A percentile compares a stretch with the other conserved stretches of the same genome.
phyloP scores from a whole-genome alignment of 2,888 invertebrate genomes.

The Ganaspis brasiliensis region DNA sequence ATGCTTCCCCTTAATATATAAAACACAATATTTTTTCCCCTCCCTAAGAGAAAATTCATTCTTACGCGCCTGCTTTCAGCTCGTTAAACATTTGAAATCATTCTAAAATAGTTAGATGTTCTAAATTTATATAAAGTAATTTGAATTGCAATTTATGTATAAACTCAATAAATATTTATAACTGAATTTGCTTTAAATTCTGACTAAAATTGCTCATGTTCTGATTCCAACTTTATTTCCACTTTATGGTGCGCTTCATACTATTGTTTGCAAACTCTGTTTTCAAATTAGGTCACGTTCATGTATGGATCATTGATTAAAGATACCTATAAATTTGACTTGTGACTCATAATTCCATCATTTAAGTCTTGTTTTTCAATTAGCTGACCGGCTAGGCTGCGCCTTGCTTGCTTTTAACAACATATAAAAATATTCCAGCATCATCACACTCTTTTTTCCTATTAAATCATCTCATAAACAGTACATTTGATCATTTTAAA shows the following conservation, averaged over 20 bases:
- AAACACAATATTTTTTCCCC: too few species aligned
- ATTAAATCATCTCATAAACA: not conserved
- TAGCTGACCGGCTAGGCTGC: not conserved
- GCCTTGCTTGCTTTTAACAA: not conserved
- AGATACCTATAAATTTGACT: constrained; percentile 28
- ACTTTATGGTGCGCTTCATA: not conserved
- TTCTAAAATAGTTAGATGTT: too few species aligned
- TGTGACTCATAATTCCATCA: not conserved
- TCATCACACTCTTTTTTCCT: not conserved
- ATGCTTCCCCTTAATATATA: too few species aligned
- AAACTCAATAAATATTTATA: too few species aligned
- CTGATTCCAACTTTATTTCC: not conserved
- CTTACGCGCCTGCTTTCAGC: too few species aligned
- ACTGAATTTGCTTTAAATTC: too few species aligned
- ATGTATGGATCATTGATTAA: constrained; percentile 7
- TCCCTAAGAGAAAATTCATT: too few species aligned
- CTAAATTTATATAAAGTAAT: too few species aligned
- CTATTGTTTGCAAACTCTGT: constrained; percentile 12
- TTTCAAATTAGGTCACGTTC: constrained; percentile 18
- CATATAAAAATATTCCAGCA: not conserved
- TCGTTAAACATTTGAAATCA: too few species aligned
- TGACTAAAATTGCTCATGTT: not conserved
- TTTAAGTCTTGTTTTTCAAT: constrained; percentile 8
- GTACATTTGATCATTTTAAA: not conserved
- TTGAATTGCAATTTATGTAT: too few species aligned